phyloP scores from a whole-genome alignment of 1,140 invertebrate genomes.

The Doryteuthis pealeii region DNA sequence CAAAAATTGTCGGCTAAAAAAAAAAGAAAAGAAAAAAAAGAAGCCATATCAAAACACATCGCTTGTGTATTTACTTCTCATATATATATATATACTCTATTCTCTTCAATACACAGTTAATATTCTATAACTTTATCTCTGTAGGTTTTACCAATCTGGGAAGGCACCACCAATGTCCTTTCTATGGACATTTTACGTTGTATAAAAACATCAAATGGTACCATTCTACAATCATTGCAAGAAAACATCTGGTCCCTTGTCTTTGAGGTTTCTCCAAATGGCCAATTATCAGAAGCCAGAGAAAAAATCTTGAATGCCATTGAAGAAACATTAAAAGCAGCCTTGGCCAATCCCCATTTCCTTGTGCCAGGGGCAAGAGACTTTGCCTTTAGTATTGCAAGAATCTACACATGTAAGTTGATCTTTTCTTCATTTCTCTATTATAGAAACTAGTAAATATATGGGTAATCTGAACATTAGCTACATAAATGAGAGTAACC shows the following conservation, averaged over 20 bases:
- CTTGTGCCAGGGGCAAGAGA: slow-evolving; percentile 60
- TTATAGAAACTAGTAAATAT: too few species aligned
- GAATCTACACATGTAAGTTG: slow-evolving; percentile 60
- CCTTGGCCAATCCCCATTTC: slow-evolving; percentile 29
- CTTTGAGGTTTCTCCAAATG: slow-evolving; percentile 15
- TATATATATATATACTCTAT: too few species aligned
- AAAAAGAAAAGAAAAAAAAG: too few species aligned
- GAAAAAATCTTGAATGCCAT: slow-evolving; percentile 39
- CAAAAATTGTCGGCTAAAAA: too few species aligned
- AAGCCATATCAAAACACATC: too few species aligned
- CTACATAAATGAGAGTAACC: too few species aligned
- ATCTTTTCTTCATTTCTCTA: too few species aligned
- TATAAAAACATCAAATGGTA: slow-evolving; percentile 61
- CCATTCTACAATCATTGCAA: slow-evolving; percentile 53
- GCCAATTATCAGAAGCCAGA: slow-evolving; percentile 29
- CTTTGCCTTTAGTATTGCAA: slow-evolving; percentile 61
- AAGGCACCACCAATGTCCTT: slow-evolving; percentile 69
- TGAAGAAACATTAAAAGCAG: slow-evolving; percentile 43
- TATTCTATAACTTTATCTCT: too few species aligned
- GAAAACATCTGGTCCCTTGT: slow-evolving; percentile 38
- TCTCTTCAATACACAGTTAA: too few species aligned
- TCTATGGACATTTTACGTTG: slow-evolving; percentile 67
- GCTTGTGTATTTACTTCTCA: too few species aligned
- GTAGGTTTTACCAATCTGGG: slow-evolving; percentile 69
- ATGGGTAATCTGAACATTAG: too few species aligned